These are phyloP conservation scores for Florisuga fusca DNA, from an alignment of 2,797 vertebrate species.

Conservation along the genomic window DNA sequence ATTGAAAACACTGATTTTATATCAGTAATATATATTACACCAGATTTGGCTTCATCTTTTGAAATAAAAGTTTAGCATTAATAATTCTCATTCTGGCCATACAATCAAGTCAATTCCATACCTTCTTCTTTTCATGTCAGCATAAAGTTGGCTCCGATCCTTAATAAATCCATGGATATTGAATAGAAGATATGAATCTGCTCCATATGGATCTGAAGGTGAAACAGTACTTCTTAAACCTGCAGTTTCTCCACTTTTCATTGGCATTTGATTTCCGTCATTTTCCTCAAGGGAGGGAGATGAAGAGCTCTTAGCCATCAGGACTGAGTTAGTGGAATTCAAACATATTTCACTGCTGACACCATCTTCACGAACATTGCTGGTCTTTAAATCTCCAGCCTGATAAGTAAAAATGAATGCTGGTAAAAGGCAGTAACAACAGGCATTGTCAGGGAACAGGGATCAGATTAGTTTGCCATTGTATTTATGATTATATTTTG, in stretches of 20 bases:
- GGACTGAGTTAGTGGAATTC: slow-evolving; percentile 67
- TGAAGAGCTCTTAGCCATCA: slow-evolving; percentile 58
- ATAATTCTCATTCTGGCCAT: neutral
- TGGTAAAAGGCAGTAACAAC: neutral
- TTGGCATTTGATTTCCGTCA: neutral
- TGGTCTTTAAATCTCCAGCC: slow-evolving; percentile 76
- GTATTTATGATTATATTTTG: neutral
- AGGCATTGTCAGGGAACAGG: neutral
- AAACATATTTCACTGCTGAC: slow-evolving; percentile 73
- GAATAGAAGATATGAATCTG: slow-evolving; percentile 69
- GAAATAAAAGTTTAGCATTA: neutral
- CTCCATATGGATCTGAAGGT: slow-evolving; percentile 54
- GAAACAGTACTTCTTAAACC: slow-evolving; percentile 49
- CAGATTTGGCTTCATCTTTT: neutral
- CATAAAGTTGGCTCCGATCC: slow-evolving; percentile 67
- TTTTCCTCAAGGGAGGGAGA: slow-evolving; percentile 16
- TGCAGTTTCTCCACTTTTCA: neutral
- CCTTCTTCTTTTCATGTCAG: slow-evolving; percentile 88
- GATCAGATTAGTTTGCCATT: neutral
- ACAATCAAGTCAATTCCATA: slow-evolving; percentile 61
- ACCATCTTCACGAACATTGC: slow-evolving; percentile 65
- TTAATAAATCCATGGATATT: slow-evolving; percentile 67
- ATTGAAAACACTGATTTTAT: neutral
- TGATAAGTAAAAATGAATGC: slow-evolving; percentile 50
- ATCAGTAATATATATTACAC: neutral